Evolutionary conservation across 1,140 invertebrate genomes (phyloP), one percentile per base, ranked within the genome.

Genomic region (Habropoda laboriosa): DNA sequence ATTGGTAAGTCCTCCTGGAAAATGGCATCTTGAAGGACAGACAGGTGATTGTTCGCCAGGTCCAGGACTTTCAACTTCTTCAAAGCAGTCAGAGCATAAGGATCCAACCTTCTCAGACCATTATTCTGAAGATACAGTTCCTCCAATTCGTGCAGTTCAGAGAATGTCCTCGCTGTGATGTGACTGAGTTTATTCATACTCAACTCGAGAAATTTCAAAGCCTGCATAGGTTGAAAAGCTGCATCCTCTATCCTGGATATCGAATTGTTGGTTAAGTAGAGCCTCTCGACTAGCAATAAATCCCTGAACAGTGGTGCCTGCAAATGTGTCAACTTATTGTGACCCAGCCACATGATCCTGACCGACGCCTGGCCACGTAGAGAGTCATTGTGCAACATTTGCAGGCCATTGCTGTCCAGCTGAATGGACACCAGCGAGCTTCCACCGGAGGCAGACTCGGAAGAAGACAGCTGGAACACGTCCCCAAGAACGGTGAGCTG

Each of bases 301-400:
- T 97, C 97, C 63, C 94, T 94, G 88, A 98, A 97, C 57, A 97
- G 89, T 10, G 95, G 94, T 10, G 94, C 94, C 68, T 96, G 95
- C 30, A 98, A 92, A 72, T 95, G 93, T n/a, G 94, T 95, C 58
- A 98, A 91, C 86, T 96, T 95, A 90, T 98, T 98, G 91, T 97
- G 95, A 42, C 96, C 95, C 21, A 98, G 92, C 96, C 97, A 97
- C 94, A 98, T 96, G 76, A 97, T 97, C 90, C 97, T 95, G 21
- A 98, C 95, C 79, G 95, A 96, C 1, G 95, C 95, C 90, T 97
- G 97, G 5, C 96, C 96, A 38, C 94, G 92, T 27, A 98, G 94
- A 2, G 96, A 96, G 82, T 95, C 95, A 82, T 96, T 95, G 88
- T 97, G 96, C 40, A 98, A 91, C 18, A 95, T 93, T 16, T 93